Percentiles rank a stretch among this genome's conserved stretches.
These are phyloP conservation scores for Knipowitschia caucasica DNA, from an alignment of 2,797 vertebrate genomes.

Conservation along the genomic window DNA sequence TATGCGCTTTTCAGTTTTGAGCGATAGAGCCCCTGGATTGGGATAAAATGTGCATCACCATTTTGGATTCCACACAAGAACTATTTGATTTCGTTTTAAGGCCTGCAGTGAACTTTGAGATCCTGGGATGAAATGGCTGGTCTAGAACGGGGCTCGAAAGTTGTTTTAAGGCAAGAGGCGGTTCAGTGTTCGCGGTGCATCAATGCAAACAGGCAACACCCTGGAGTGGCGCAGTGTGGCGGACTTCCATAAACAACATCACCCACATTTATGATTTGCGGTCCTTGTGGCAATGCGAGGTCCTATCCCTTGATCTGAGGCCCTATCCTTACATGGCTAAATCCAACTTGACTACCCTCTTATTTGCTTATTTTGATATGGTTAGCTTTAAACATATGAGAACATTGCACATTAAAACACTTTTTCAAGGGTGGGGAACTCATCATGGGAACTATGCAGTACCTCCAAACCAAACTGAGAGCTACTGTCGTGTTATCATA, in stretches of 20 bases:
- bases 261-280: conserved; percentile 73
- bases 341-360: conserved; percentile 62
- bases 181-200: conserved; percentile 66
- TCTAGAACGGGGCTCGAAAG: conserved; percentile 50
- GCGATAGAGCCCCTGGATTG: conserved; percentile 72
- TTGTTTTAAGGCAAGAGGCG: conserved; percentile 64
- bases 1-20: conserved; percentile 82
- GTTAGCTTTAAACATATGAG: conserved; percentile 53
- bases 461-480: conserved; percentile 39
- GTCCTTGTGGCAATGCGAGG: conserved; percentile 60
- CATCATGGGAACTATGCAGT: conserved; percentile 58
- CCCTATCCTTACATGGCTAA: conserved; percentile 67
- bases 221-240: conserved; percentile 69
- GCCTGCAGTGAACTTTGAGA: conserved; percentile 50
- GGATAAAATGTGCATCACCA: conserved; percentile 62
- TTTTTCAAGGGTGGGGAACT: conserved; percentile 36
- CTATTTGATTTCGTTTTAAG: conserved; percentile 36
- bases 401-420: conserved; percentile 30
- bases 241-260: conserved; percentile 73
- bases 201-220: conserved; percentile 76
- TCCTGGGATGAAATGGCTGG: conserved; percentile 60
- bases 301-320: conserved; percentile 61
- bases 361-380: conserved; percentile 61
- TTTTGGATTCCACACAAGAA: conserved; percentile 50
- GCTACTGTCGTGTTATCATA: conserved; percentile 24